Percentiles rank a stretch among this genome's conserved stretches.
Evolutionary conservation across 2,888 invertebrate genomes (phyloP).

Genomic region (Caprella mutica): DNA sequence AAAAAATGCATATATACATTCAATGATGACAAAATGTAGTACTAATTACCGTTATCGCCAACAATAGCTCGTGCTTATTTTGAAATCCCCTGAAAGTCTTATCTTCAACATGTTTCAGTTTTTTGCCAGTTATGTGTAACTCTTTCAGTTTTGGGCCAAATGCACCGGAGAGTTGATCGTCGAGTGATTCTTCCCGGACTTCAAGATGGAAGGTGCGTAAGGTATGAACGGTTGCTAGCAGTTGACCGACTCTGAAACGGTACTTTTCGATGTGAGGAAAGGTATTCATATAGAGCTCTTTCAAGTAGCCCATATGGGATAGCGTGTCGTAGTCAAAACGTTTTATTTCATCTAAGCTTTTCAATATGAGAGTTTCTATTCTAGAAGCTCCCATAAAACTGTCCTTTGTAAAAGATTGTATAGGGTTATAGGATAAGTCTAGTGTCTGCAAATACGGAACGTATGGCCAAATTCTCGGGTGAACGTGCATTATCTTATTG

Average conservation of each 20-base stretch:
- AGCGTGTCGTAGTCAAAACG: constrained; percentile 64
- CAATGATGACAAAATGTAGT: background rate
- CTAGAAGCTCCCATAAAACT: constrained; percentile 35
- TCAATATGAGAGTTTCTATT: constrained; percentile 50
- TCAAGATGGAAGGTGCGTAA: constrained; percentile 63
- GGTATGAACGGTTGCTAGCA: constrained; percentile 59
- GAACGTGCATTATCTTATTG: constrained; percentile 55
- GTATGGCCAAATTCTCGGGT: constrained; percentile 38
- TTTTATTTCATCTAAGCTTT: constrained; percentile 59
- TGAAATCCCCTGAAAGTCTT: constrained; percentile 65
- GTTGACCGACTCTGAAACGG: constrained; percentile 33
- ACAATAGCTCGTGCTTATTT: constrained; percentile 60
- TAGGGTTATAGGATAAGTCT: constrained; percentile 70
- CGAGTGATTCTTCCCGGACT: constrained; percentile 59
- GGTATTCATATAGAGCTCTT: constrained; percentile 58
- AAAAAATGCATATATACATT: background rate
- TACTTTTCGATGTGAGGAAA: constrained; percentile 59
- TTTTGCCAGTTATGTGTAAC: constrained; percentile 64
- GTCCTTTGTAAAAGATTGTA: constrained; percentile 42
- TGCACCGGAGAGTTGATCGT: constrained; percentile 61
- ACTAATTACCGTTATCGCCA: constrained; percentile 46
- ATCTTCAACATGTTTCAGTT: constrained; percentile 59
- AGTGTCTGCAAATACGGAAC: constrained; percentile 60
- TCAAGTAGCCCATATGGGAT: constrained; percentile 57
- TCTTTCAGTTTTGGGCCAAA: constrained; percentile 67